Evolutionary conservation across 1,140 invertebrate genomes (phyloP), one percentile per base, ranked within the genome.

Genomic region (Hermatobates lingyangjiaoensis): DNA sequence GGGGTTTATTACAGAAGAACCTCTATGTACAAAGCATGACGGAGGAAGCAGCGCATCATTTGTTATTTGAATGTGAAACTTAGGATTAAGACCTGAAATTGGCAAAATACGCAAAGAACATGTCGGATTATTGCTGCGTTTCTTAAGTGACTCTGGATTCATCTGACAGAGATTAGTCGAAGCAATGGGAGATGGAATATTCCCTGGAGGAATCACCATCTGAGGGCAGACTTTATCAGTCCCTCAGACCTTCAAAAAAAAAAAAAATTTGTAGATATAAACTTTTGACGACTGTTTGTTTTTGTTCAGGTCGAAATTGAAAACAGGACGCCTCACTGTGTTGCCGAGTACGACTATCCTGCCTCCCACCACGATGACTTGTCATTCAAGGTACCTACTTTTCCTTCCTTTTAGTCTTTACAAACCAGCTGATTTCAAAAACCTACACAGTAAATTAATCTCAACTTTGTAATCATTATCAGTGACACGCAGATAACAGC

Each of bases 321-420:
- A 50, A 53, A 34, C 1, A 63, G 69, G 30, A 61, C 67, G 55
- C 74, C 80, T 0, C 74, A 81, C 63, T 83, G 79, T 26, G 71
- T 85, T 48, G 82, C 81, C 3, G 63, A 84, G 1, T 87, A 78
- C 60, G 77, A 86, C 66, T 84, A 82, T 58, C 68, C 73, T 45
- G 75, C 77, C 15, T 72, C 71, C 21, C 79, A 83, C 59, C 63
- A 71, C 20, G 80, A 77, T 50, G 83, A 87, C 72, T 68, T 87
- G 27, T 67, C 69, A 51, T 78, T 87, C 58, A 76, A 77, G 62
- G 80, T 86, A 63, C 73, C 69, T 59, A 51, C 27, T 42, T 54
- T 54, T 52, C n/a, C 26, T 50, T 54, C 28, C 51, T 7, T 49
- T 25, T 54, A 21, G 27, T 15, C 25, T 18, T 5, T 34, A 34